Base-by-base conservation (phyloP, 2,797 vertebrate species). In the Parambassis ranga region DNA sequence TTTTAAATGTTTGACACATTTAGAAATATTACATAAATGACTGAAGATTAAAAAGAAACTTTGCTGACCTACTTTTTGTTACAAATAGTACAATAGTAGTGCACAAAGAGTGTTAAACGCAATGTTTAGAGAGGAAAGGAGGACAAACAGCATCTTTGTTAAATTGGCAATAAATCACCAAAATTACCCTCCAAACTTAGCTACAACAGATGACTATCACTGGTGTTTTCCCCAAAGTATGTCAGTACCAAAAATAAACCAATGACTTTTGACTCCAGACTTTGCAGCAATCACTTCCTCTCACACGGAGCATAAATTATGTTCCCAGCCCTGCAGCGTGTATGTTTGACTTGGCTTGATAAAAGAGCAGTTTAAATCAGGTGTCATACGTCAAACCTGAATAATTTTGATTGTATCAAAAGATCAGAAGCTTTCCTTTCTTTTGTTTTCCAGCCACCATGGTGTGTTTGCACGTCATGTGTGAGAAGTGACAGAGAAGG, bases 381-480 rank as follows among this genome's bases (percentile, higher is more conserved):
- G 39, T 10, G 41, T 42, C 15, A 13, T 46, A 19, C 23, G 39
- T 83, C 72, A 74, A 22, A 6, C 7, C 22, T 10, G 11, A 24
- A 50, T 31, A 55, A 63, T 69, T n/a, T 26, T 16, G 6, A 65
- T 39, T 10, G 20, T 46, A n/a, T 36, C 0, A n/a, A 7, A 38
- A 39, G 11, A 44, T 56, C 4, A 67, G 50, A 67, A 48, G 13
- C 32, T 58, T 64, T 46, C 46, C 63, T 41, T 31, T 35, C 46
- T n/a, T 63, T 42, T 67, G 44, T 66, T 22, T 22, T 56, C 16
- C 18, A 26, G 49, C 47, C 43, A 47, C 78, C 65, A 22, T 77
- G 82, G 71, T 59, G 66, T 79, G 79, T 76, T 64, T 49, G 37
- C 33, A 26, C 62, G 38, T 83, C 65, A 71, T 20, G 26, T 66